Base-by-base conservation (phyloP, 2,113 vertebrate species). In the Psittacula cyanocephala region DNA sequence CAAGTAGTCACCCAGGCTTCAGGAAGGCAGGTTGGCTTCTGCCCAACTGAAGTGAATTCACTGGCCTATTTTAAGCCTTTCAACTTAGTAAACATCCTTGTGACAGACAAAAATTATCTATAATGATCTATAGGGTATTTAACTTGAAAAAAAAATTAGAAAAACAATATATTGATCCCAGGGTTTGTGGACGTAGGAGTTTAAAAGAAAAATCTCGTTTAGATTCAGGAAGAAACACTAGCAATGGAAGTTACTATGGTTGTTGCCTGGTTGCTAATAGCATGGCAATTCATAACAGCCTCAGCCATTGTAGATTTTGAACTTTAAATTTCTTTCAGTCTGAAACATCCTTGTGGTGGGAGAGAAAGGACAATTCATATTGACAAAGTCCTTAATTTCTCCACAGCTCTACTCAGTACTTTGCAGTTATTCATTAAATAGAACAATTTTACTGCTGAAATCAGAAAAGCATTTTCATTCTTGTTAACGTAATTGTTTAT, bases 201-300 rank as follows among this genome's bases (percentile, higher is more conserved):
- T 84, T 47, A 70, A 94, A 92, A 88, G 28, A 65, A 72, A 74
- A 62, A 70, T 18, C 23, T 88, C 31, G 28, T 59, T 95, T 63
- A 80, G 31, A 93, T 89, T 95, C 46, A 77, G 91, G 72, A 81
- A 72, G 86, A 93, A 70, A 2, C 85, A 44, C n/a, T 29, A 75
- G 47, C 81, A 94, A 88, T 37, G 22, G 65, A 49, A 84, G 60
- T 95, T 95, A 91, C 72, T 84, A 59, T 71, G 52, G 50, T 28
- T 92, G 81, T 76, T 96, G 95, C 93, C 65, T 79, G 49, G 79
- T 62, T 95, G 92, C 86, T 88, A 92, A 93, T 62, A 92, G 63
- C 62, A 81, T 7, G 82, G 85, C 28, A 81, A 93, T 72, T 90
- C 31, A 8, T 69, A 92, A 90, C 33, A 55, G 41, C 49, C 53